Percentiles rank a stretch among this genome's conserved stretches.
phyloP scores from a whole-genome alignment of 2,888 invertebrate genomes.

The Xiphydria camelus region DNA sequence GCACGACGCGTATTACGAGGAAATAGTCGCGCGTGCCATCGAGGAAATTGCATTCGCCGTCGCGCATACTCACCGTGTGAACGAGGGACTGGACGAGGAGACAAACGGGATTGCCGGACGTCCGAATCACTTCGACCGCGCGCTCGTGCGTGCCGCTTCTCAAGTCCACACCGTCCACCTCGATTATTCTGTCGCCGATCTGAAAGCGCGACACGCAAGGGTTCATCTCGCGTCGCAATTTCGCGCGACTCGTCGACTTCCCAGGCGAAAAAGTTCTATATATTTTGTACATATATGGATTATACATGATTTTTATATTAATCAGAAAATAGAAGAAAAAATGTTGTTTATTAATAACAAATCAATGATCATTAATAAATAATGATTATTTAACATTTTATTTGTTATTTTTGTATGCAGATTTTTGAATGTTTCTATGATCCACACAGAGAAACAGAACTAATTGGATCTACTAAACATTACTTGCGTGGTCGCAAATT shows the following conservation, averaged over 20 bases:
- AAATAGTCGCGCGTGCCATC: too few species aligned
- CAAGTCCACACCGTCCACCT: slow-evolving; percentile 90
- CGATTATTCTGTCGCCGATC: slow-evolving; percentile 87
- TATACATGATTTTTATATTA: too few species aligned
- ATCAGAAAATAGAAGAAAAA: neutral
- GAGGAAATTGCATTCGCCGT: too few species aligned
- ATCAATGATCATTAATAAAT: neutral
- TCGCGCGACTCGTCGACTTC: neutral
- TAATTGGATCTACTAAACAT: too few species aligned
- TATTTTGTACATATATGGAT: too few species aligned
- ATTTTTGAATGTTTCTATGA: too few species aligned
- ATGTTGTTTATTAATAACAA: neutral
- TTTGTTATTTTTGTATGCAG: too few species aligned
- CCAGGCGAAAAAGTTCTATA: too few species aligned
- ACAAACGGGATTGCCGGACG: slow-evolving; percentile 84
- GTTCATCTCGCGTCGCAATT: neutral
- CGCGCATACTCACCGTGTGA: slow-evolving; percentile 73
- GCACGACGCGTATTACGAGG: too few species aligned
- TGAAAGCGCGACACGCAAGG: slow-evolving; percentile 60
- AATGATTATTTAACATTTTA: too few species aligned
- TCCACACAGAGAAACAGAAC: too few species aligned
- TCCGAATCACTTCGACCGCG: slow-evolving; percentile 92
- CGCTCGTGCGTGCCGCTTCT: slow-evolving; percentile 89
- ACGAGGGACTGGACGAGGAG: slow-evolving; percentile 86
- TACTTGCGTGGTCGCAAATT: too few species aligned